Conservation (phyloP, 2,113 vertebrate species). For the Channa argus region DNA sequence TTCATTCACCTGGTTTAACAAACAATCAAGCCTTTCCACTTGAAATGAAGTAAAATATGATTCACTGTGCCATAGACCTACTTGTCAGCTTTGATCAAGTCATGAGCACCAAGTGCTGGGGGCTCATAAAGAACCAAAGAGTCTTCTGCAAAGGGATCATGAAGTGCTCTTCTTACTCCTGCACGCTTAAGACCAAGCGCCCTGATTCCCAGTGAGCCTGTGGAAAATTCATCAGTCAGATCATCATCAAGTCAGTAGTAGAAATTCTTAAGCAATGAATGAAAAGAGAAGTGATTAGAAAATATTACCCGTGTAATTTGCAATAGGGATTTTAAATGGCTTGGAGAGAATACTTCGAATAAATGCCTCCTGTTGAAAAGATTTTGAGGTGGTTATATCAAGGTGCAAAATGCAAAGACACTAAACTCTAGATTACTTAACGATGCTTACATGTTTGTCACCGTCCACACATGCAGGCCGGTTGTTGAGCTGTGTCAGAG, state of each 20-base stretch:
- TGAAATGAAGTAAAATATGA: neutral
- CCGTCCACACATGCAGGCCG: slow-evolving; percentile 84
- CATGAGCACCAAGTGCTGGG: slow-evolving; percentile 87
- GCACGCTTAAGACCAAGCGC: slow-evolving; percentile 91
- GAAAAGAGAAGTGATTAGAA: neutral
- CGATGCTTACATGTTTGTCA: slow-evolving; percentile 88
- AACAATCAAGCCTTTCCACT: neutral
- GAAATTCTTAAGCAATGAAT: neutral
- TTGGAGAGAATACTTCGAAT: slow-evolving; percentile 96
- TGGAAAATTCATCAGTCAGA: slow-evolving; percentile 2
- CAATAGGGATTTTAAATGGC: slow-evolving; percentile 96
- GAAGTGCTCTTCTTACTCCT: slow-evolving; percentile 89
- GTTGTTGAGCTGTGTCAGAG: slow-evolving; percentile 86
- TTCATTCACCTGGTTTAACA: too few species aligned
- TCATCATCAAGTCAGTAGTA: neutral
- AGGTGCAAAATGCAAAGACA: neutral
- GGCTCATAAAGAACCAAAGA: slow-evolving; percentile 94
- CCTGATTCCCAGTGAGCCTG: slow-evolving; percentile 89
- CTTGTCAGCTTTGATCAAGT: slow-evolving; percentile 95
- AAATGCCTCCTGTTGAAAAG: slow-evolving; percentile 89
- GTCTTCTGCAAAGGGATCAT: slow-evolving; percentile 94
- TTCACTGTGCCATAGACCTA: slow-evolving; percentile 75
- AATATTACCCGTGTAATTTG: slow-evolving; percentile 93
- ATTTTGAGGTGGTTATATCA: neutral
- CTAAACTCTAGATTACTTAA: neutral